Evolutionary conservation across 2,113 vertebrate species (phyloP).

Genomic region (Pimephales promelas): DNA sequence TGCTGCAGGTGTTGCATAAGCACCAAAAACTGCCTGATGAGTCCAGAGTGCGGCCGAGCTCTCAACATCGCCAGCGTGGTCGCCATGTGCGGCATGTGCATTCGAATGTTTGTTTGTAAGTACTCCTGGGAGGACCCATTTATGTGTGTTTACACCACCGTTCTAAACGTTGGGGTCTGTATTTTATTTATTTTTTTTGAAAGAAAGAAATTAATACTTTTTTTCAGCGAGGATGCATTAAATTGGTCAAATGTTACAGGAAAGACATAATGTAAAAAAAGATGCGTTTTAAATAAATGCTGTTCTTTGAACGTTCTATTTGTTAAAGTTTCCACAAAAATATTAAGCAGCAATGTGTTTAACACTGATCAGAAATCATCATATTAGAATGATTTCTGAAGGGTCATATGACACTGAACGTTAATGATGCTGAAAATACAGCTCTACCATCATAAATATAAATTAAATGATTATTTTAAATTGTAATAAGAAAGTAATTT

Average conservation of each 20-base stretch:
- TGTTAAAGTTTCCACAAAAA: background rate
- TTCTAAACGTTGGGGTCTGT: background rate
- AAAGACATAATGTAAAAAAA: background rate
- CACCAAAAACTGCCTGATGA: conserved; percentile 74
- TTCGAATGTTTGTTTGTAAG: conserved; percentile 70
- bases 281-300: background rate
- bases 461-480: background rate
- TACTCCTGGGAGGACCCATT: conserved; percentile 2
- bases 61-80: conserved; percentile 72
- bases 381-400: background rate
- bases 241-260: background rate
- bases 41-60: conserved; percentile 69
- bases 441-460: too few species aligned
- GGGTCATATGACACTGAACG: background rate
- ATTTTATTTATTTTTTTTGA: too few species aligned
- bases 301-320: too few species aligned
- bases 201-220: background rate
- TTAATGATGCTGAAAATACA: background rate
- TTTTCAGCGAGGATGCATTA: background rate
- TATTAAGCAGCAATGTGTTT: too few species aligned
- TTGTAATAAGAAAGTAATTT: background rate
- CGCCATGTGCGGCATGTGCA: conserved; percentile 71
- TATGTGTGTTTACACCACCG: background rate
- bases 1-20: conserved; percentile 65
- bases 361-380: background rate